Conservation (phyloP, 2,113 vertebrate genomes). For the Psophia crepitans region DNA sequence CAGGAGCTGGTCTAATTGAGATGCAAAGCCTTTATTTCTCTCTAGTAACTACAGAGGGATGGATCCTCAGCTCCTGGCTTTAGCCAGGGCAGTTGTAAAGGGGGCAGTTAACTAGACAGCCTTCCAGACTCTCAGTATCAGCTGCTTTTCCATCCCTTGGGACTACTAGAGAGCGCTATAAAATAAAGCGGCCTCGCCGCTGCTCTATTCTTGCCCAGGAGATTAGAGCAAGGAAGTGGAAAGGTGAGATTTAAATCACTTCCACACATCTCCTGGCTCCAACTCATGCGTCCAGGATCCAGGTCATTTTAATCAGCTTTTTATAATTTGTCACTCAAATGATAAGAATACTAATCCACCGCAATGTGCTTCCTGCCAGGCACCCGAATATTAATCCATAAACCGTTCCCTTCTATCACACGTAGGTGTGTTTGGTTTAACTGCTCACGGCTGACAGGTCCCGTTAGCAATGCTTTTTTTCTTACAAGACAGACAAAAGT, state of each 20-base stretch:
- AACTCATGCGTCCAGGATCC: not conserved
- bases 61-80: not conserved
- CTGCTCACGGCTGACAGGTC: not conserved
- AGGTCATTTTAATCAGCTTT: constrained; percentile 36
- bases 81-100: not conserved
- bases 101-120: not conserved
- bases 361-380: not conserved
- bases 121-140: not conserved
- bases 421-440: not conserved
- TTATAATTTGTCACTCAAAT: constrained; percentile 2
- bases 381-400: not conserved
- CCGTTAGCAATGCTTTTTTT: not conserved
- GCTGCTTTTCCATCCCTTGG: not conserved
- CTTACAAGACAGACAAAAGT: not conserved
- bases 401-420: not conserved
- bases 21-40: not conserved
- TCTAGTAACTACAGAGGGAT: not conserved
- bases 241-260: constrained; percentile 11
- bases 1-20: not conserved
- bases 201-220: not conserved
- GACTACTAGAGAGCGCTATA: not conserved
- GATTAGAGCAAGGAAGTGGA: not conserved
- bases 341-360: not conserved
- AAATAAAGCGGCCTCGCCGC: not conserved
- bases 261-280: not conserved